phyloP scores from a whole-genome alignment of 2,888 invertebrate species.

The Apeira syringaria region DNA sequence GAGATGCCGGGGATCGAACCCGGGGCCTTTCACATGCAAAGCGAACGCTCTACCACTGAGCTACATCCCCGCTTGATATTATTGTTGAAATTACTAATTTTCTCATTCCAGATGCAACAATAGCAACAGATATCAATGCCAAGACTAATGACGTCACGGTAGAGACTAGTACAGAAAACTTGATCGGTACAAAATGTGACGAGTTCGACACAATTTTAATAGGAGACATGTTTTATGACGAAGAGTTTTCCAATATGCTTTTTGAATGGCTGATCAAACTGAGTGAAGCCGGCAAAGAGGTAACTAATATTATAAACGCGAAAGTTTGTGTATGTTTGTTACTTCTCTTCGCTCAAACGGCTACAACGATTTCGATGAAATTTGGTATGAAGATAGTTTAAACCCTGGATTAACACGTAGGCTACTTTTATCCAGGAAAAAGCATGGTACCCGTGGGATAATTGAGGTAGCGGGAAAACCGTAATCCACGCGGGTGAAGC shows the following conservation, averaged over 20 bases:
- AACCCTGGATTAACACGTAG: no score
- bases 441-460: no score
- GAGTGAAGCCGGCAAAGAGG: slow-evolving; percentile 53
- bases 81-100: slow-evolving; percentile 29
- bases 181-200: slow-evolving; percentile 61
- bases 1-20: slow-evolving; percentile 99
- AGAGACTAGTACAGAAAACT: slow-evolving; percentile 60
- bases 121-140: slow-evolving; percentile 78
- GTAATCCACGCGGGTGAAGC: no score
- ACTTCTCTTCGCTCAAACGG: no score
- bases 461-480: no score
- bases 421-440: no score
- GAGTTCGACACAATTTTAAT: slow-evolving; percentile 84
- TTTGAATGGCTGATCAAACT: slow-evolving; percentile 79
- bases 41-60: slow-evolving; percentile 99
- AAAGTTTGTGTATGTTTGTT: no score
- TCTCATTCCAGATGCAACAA: slow-evolving; percentile 71
- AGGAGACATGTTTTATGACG: slow-evolving; percentile 89
- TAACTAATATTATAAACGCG: no score
- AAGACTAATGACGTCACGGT: slow-evolving; percentile 68
- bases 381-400: no score
- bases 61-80: slow-evolving; percentile 88
- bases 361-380: no score
- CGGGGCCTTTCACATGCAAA: slow-evolving; percentile 99
- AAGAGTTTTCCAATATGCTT: slow-evolving; percentile 77